Conservation (phyloP, 2,888 invertebrate genomes). For the Cenopis cana region DNA sequence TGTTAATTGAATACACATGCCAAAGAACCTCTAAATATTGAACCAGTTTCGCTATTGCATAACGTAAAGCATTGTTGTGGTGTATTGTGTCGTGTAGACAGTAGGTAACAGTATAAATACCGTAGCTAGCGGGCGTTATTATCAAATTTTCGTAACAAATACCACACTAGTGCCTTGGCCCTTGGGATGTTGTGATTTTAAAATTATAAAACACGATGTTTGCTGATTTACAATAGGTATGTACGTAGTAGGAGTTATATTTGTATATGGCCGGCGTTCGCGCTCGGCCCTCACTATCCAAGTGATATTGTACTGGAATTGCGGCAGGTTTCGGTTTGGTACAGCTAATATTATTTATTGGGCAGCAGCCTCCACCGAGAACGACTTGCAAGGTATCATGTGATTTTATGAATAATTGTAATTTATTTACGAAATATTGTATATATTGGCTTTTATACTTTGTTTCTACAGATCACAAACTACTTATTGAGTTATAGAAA, state of each 20-base stretch:
- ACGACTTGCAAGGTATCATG: conserved; percentile 50
- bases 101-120: conserved; percentile 41
- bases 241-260: conserved; percentile 33
- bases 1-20: conserved; percentile 46
- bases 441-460: conserved; percentile 55
- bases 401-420: conserved; percentile 50
- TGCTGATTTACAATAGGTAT: conserved; percentile 39
- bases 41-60: conserved; percentile 26
- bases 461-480: conserved; percentile 50
- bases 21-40: conserved; percentile 48
- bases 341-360: conserved; percentile 29
- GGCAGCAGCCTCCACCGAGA: conserved; percentile 40
- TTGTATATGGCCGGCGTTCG: conserved; percentile 20
- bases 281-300: conserved; percentile 11
- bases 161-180: conserved; percentile 81
- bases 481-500: conserved; percentile 51
- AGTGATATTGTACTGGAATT: conserved; percentile 28
- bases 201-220: conserved; percentile 55
- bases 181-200: conserved; percentile 76
- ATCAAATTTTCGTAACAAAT: conserved; percentile 62
- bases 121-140: conserved; percentile 63
- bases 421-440: conserved; percentile 54
- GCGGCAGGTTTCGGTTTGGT: conserved; percentile 30
- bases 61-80: conserved; percentile 44
- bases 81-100: conserved; percentile 41